Evolutionary conservation across 2,113 vertebrate species (phyloP), one percentile per base, ranked within the genome.

Genomic region (Atherinomorus stipes): DNA sequence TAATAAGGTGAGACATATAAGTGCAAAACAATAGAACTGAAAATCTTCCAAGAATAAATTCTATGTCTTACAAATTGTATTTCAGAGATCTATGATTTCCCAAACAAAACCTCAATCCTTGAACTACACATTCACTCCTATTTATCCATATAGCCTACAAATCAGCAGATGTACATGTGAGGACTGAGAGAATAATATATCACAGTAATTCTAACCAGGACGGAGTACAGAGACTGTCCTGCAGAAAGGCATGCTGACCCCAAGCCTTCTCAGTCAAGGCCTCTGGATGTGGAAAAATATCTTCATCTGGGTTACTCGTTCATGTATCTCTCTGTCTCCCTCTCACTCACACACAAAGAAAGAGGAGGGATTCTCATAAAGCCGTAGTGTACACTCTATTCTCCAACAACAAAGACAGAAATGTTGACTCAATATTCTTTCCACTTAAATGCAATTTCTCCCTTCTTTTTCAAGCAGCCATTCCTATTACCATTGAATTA

Each of bases 371-470:
- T 65, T 75, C 40, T 45, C 31, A 71, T 40, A 74, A 80, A 87
- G 45, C 49, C 60, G 34, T 44, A 61, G 51, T 50, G 49, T 45
- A 38, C 47, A 64, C 47, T 56, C 38, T 69, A 52, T 68, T 71
- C 71, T 72, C 40, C 57, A 74, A 71, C 70, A 72, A 69, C 64
- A 81, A 81, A 84, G 64, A 63, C 10, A 78, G 70, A 71, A 75
- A 83, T 66, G 74, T 85, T 73, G 73, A 85, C 80, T 88, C 74
- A 80, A 83, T 88, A 80, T 78, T 74, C 66, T 78, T 70, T 85
- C 76, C 67, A 81, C 83, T 78, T 81, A 81, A 80, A 78, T 84
- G 66, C 54, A 42, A 78, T 75, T 80, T 74, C 52, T 59, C 26
- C 56, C 70, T 70, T 57, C 54, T 57, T 70, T 71, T 62, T 69